Evolutionary conservation across 2,113 vertebrate genomes (phyloP).

Genomic region (Seriola aureovittata): DNA sequence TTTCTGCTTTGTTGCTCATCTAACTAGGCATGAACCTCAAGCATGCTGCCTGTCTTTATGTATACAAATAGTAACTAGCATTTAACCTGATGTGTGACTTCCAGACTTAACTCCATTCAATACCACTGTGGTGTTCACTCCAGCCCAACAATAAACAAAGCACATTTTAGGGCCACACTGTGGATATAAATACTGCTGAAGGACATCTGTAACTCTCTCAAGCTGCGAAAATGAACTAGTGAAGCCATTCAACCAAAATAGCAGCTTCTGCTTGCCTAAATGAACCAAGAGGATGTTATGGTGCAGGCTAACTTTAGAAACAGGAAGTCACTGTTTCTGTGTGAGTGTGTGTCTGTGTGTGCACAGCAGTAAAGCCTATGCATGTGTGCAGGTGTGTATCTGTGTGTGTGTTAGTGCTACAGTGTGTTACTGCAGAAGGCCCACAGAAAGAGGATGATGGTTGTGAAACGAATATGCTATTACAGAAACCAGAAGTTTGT

Average conservation of each 20-base stretch:
- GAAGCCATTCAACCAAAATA: slow-evolving; percentile 79
- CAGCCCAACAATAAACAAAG: slow-evolving; percentile 60
- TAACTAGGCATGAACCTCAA: slow-evolving; percentile 18
- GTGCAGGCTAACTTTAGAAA: slow-evolving; percentile 84
- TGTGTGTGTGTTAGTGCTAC: slow-evolving; percentile 40
- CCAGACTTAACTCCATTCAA: slow-evolving; percentile 39
- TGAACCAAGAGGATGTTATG: slow-evolving; percentile 82
- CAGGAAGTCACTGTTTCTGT: slow-evolving; percentile 81
- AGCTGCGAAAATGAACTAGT: slow-evolving; percentile 42
- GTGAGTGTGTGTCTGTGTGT: slow-evolving; percentile 28
- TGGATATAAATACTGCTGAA: slow-evolving; percentile 55
- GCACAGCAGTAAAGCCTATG: neutral
- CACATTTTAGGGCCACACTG: slow-evolving; percentile 31
- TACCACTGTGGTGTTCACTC: slow-evolving; percentile 35
- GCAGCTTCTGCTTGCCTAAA: slow-evolving; percentile 77
- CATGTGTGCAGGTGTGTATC: slow-evolving; percentile 16
- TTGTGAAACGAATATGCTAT: slow-evolving; percentile 79
- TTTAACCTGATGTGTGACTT: slow-evolving; percentile 54
- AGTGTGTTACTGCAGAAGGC: slow-evolving; percentile 63
- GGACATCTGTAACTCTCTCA: slow-evolving; percentile 57
- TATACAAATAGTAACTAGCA: slow-evolving; percentile 59
- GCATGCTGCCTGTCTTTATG: slow-evolving; percentile 43
- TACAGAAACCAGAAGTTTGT: slow-evolving; percentile 83
- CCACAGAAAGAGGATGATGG: slow-evolving; percentile 77
- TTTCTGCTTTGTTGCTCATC: slow-evolving; percentile 41